These are phyloP conservation scores for Habropoda laboriosa DNA, from an alignment of 1,140 invertebrate species.

Conservation along the genomic window DNA sequence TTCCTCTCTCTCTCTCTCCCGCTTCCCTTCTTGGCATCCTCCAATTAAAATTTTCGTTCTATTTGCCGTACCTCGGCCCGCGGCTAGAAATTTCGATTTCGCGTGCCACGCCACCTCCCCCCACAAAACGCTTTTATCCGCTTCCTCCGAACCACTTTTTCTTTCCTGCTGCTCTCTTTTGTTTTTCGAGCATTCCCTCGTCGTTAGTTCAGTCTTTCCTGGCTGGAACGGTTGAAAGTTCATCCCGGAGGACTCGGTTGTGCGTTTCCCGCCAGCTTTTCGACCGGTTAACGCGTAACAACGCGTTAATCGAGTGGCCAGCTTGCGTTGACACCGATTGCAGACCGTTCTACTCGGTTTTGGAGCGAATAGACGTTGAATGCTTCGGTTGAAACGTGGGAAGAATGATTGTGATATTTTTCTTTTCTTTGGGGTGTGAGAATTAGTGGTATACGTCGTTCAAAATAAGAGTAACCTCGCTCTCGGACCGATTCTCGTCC, in stretches of 20 bases:
- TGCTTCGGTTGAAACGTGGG: too few species aligned
- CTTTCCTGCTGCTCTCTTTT: not conserved
- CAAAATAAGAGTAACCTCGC: too few species aligned
- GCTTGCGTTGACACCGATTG: slow-evolving; percentile 5
- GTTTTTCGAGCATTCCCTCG: not conserved
- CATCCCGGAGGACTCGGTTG: not conserved
- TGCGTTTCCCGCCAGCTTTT: not conserved
- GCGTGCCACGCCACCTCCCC: not conserved
- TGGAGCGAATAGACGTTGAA: too few species aligned
- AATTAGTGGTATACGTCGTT: too few species aligned
- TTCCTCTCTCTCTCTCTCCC: not conserved
- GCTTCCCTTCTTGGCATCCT: not conserved
- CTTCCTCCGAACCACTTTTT: not conserved
- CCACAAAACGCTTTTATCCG: slow-evolving; percentile 26
- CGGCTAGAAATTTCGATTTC: slow-evolving; percentile 26
- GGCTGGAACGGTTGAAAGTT: not conserved
- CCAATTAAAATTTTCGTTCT: slow-evolving; percentile 43
- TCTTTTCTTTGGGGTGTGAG: too few species aligned
- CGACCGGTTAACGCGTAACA: slow-evolving; percentile 1
- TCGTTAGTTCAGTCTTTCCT: slow-evolving; percentile 31
- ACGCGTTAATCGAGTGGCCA: slow-evolving; percentile 17
- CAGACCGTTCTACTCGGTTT: not conserved
- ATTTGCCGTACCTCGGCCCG: not conserved
- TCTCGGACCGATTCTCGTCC: too few species aligned
- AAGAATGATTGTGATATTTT: too few species aligned